phyloP scores from a whole-genome alignment of 2,113 vertebrate species.

The Hippocampus zosterae region DNA sequence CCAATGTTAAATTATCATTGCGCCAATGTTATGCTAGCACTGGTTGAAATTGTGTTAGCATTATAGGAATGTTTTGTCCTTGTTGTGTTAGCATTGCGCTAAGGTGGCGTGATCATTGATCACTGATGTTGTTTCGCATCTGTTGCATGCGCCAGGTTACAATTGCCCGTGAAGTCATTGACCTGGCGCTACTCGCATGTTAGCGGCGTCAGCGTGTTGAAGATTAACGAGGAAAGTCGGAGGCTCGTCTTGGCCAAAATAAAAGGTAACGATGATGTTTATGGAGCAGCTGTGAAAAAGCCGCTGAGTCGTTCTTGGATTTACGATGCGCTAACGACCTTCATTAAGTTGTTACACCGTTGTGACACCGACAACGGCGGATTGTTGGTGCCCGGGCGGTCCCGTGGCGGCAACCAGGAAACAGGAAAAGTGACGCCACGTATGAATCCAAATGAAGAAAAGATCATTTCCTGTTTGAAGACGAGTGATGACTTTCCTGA shows the following conservation, averaged over 20 bases:
- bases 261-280: neutral
- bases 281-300: neutral
- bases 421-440: neutral
- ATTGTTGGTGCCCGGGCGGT: neutral
- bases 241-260: neutral
- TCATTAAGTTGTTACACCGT: neutral
- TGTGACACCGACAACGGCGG: neutral
- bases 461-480: slow-evolving; percentile 35
- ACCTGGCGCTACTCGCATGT: neutral
- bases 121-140: too few relatives aligned
- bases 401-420: neutral
- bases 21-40: too few relatives aligned
- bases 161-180: too few relatives aligned
- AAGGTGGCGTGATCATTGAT: too few relatives aligned
- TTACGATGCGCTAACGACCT: neutral
- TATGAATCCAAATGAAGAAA: slow-evolving; percentile 1
- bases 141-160: too few relatives aligned
- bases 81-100: too few relatives aligned
- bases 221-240: neutral
- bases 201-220: neutral
- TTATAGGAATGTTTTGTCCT: too few relatives aligned
- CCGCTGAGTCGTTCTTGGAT: neutral
- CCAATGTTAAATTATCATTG: too few relatives aligned
- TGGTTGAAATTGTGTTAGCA: too few relatives aligned
- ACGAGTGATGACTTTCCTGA: slow-evolving; percentile 59